Percentiles rank a stretch among this genome's conserved stretches.
These are phyloP conservation scores for Promerops cafer DNA, from an alignment of 2,113 vertebrate species.

Conservation along the genomic window DNA sequence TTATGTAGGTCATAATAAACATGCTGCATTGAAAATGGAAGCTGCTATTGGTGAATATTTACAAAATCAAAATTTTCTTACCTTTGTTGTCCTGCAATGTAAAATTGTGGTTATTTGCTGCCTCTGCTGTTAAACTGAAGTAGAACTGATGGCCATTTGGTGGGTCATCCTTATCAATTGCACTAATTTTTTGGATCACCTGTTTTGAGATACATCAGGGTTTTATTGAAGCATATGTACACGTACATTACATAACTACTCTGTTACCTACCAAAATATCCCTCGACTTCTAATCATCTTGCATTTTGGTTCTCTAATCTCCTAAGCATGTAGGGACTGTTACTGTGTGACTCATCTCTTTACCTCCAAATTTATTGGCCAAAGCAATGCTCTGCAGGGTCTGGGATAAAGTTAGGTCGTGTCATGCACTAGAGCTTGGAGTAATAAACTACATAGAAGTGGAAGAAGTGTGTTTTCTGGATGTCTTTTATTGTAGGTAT, in stretches of 20 bases:
- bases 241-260: not conserved
- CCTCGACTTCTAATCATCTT: not conserved
- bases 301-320: not conserved
- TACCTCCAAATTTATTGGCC: not conserved
- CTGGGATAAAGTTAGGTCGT: not conserved
- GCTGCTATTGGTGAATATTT: not conserved
- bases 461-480: not conserved
- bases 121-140: conserved; percentile 82
- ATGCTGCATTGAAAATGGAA: not conserved
- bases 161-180: conserved; percentile 91
- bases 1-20: not conserved
- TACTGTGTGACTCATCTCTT: not conserved
- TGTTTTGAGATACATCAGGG: conserved; percentile 26
- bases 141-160: conserved; percentile 88
- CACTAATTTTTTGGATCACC: conserved; percentile 96
- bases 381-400: not conserved
- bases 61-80: conserved; percentile 9
- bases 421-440: not conserved
- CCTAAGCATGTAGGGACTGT: not conserved
- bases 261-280: not conserved
- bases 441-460: not conserved
- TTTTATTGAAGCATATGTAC: not conserved
- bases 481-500: not conserved
- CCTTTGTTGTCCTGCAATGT: conserved; percentile 95
- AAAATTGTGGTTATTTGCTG: conserved; percentile 89